phyloP scores from a whole-genome alignment of 2,113 vertebrate genomes.

The Mixornis gularis region DNA sequence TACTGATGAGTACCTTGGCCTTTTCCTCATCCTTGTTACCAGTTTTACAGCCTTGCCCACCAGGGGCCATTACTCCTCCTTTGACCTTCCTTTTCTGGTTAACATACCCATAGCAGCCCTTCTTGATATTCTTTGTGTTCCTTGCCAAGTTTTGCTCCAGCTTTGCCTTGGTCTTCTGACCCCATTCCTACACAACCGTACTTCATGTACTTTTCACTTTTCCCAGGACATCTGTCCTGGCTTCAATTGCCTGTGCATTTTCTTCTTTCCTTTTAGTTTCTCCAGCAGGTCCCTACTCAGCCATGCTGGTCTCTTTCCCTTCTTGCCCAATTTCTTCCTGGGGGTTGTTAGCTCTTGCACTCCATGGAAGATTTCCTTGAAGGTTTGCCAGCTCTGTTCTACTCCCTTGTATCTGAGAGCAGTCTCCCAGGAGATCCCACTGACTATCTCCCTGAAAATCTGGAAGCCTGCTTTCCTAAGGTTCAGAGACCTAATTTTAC shows the following conservation, averaged over 20 bases:
- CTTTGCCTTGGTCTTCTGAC: not conserved
- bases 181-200: not conserved
- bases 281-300: too few relatives aligned
- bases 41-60: not conserved
- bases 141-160: not conserved
- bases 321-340: too few relatives aligned
- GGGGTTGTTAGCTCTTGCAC: too few relatives aligned
- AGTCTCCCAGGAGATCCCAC: too few relatives aligned
- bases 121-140: not conserved
- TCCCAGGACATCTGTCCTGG: not conserved
- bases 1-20: not conserved
- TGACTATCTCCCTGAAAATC: too few relatives aligned
- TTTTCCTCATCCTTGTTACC: not conserved
- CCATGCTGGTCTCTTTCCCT: too few relatives aligned
- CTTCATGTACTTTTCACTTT: not conserved
- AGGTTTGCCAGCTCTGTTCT: too few relatives aligned
- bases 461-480: too few relatives aligned
- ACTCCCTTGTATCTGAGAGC: too few relatives aligned
- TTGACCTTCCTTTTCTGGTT: not conserved
- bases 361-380: too few relatives aligned
- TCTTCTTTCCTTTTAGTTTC: too few relatives aligned
- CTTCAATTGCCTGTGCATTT: not conserved
- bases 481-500: too few relatives aligned
- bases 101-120: not conserved
- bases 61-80: not conserved